Evolutionary conservation across 2,888 invertebrate species (phyloP).

Genomic region (Galeruca laticollis): DNA sequence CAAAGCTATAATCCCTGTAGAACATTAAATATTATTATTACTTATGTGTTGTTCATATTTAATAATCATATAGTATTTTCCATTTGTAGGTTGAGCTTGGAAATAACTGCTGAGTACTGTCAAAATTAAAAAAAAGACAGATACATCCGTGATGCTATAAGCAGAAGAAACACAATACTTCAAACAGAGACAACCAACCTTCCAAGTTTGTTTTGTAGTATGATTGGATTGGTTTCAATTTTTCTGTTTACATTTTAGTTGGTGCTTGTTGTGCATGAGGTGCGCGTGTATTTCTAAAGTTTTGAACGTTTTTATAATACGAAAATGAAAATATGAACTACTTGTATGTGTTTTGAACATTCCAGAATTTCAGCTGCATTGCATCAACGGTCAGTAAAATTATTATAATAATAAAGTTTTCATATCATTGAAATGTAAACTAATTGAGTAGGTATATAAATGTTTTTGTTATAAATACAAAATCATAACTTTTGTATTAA

Average conservation of each 20-base stretch:
- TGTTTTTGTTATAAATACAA: too few relatives aligned
- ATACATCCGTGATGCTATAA: not conserved
- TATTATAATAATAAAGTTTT: not conserved
- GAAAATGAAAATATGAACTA: not conserved
- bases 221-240: constrained; percentile 24
- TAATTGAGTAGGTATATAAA: too few relatives aligned
- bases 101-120: not conserved
- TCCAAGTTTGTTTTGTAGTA: constrained; percentile 21
- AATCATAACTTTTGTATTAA: too few relatives aligned
- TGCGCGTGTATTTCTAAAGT: constrained; percentile 27
- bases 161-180: not conserved
- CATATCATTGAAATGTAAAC: not conserved
- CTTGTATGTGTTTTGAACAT: constrained; percentile 4
- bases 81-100: not conserved
- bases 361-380: not conserved
- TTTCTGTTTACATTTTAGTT: constrained; percentile 35
- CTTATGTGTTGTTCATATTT: not conserved
- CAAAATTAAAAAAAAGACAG: constrained; percentile 7
- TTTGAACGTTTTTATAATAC: constrained; percentile 4
- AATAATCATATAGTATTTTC: not conserved
- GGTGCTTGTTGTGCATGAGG: constrained; percentile 15
- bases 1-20: too few relatives aligned
- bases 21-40: not conserved
- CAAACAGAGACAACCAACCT: constrained; percentile 8
- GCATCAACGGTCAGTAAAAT: not conserved